Base-by-base conservation (phyloP, 2,797 vertebrate species). In the Pseudomugil tenellus region DNA sequence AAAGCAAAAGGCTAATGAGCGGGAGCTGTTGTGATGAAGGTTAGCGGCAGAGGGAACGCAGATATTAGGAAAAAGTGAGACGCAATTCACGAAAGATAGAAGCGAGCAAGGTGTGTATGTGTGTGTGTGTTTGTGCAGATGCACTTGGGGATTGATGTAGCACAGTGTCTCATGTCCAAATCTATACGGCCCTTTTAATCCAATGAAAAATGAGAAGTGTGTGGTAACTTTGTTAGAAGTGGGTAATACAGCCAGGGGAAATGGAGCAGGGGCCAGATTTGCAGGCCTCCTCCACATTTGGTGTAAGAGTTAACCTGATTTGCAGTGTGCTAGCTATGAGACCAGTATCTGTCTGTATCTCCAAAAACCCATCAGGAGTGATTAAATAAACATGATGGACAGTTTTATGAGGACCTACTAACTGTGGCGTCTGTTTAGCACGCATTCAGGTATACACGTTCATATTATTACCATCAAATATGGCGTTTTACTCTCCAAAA, bases 191-290 rank as follows among this genome's bases (percentile, higher is more conserved):
- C 77, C 82, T 85, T 94, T 93, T 89, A 91, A 90, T 90, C 84
- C 83, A 89, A 91, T 93, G 91, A 94, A 91, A 91, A 93, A 94
- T 84, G 90, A 93, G 91, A 91, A 91, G 90, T 87, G 90, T 85
- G 77, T 84, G n/a, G 74, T 94, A 95, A 94, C 90, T 83, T 84
- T 89, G 91, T 94, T 94, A 93, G 78, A 85, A 88, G 85, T 91
- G 79, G 80, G 69, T 91, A 91, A 92, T 90, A 82, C 77, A 88
- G 88, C 87, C 84, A 84, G 78, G 82, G 82, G 87, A 89, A 91
- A 91, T 90, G 84, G 89, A 89, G 85, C 79, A 79, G 67, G 71
- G 84, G 83, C 79, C 85, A 88, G 82, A 74, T 81, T 85, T 81
- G 71, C 89, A 89, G 87, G 90, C 83, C 90, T 76, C 72, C 63